A percentile compares a stretch with the other conserved stretches of the same genome.
Conservation (phyloP, 2,888 invertebrate species). For the Pteria penguin region DNA sequence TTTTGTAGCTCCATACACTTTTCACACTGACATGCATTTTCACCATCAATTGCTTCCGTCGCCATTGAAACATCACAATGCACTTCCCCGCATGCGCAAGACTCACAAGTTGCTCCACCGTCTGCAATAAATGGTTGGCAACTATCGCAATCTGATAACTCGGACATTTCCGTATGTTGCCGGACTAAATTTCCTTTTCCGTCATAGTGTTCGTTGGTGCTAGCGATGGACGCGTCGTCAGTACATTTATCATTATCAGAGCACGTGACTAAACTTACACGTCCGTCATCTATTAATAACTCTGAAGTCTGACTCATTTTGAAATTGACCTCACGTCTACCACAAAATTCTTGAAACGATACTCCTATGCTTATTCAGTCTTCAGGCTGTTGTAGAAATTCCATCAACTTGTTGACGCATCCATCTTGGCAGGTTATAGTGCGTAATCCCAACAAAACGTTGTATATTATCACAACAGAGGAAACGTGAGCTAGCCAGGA, state of each 20-base stretch:
- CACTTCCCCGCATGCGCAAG: neutral
- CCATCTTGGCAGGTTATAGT: no score
- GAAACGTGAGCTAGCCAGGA: no score
- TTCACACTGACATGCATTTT: neutral
- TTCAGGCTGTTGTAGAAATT: no score
- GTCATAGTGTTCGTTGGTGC: neutral
- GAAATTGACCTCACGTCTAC: no score
- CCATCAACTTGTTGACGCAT: no score
- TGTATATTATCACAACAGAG: no score
- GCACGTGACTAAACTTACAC: slow-evolving; percentile 21
- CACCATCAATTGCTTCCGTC: neutral
- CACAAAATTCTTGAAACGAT: no score
- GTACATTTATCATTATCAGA: slow-evolving; percentile 38
- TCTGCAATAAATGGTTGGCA: slow-evolving; percentile 1
- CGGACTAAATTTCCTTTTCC: slow-evolving; percentile 10
- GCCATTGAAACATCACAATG: neutral
- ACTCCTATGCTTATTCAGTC: no score
- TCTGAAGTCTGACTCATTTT: slow-evolving; percentile 40
- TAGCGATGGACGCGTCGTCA: slow-evolving; percentile 13
- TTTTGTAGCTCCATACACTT: neutral
- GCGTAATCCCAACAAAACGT: no score
- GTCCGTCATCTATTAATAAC: slow-evolving; percentile 23
- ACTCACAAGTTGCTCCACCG: neutral
- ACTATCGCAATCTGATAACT: slow-evolving; percentile 19
- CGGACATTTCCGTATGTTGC: slow-evolving; percentile 30